Evolutionary conservation across 2,888 invertebrate genomes (phyloP), one percentile per base, ranked within the genome.

Genomic region (Ferdinandea cuprea): DNA sequence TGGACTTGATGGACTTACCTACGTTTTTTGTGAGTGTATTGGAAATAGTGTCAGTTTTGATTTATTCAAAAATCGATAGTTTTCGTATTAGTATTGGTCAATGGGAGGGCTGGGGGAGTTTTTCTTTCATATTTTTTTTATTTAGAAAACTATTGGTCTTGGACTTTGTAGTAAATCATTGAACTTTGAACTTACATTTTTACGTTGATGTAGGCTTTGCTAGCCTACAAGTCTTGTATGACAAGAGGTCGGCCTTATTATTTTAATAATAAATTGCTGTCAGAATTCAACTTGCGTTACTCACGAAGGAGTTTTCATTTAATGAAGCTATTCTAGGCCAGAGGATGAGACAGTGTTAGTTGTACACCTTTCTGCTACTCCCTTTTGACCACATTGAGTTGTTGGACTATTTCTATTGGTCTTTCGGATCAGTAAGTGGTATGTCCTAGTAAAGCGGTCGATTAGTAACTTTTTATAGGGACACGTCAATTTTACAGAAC

Each of bases 41-140:
- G 30, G 32, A 52, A 61, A 48, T 61, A 61, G 59, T 59, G 37
- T 44, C 32, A 15, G 48, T 25, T 59, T 48, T 68, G 68, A 68
- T 68, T 68, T 46, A 68, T 68, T 58, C 46, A 71, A 61, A 50
- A 71, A 71, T 71, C 71, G 59, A 71, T 71, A 61, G 40, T 40
- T 48, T 37, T 2, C 28, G 7, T 32, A 46, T 30, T 35, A 9
- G 32, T 32, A 25, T 50, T 37, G 65, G 50, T 37, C n/a, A 17
- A 15, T 1, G 13, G 58, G 25, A n/a, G n/a, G n/a, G n/a, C n/a
- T 3, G 35, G n/a, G 11, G 35, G n/a, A 48, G 40, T 40, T 17
- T 48, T 44, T 40, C 17, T 30, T 35, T 69, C 1, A n/a, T 17
- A 46, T 69, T 58, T 19, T 50, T 9, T 25, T 4, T 11, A 15